These are phyloP conservation scores for Calycopis cecrops DNA, from an alignment of 1,140 invertebrate genomes.

Conservation along the genomic window DNA sequence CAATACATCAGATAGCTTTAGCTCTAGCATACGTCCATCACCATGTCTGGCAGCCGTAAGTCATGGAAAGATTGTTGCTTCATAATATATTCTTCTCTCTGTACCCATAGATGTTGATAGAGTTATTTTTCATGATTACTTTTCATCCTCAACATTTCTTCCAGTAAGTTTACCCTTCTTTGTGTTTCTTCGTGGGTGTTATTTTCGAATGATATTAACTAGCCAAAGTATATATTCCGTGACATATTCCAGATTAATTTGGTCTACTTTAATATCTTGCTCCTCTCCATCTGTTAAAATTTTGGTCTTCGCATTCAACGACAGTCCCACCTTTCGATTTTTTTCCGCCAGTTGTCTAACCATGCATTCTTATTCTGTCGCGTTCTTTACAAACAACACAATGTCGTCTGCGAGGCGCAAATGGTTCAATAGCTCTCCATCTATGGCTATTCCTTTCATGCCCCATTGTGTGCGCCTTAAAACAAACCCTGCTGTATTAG, in stretches of 20 bases:
- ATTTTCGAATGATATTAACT: no score
- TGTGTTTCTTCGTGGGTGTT: no score
- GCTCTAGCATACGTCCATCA: neutral
- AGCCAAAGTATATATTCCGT: no score
- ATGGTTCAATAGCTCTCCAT: constrained; percentile 12
- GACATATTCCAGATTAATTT: no score
- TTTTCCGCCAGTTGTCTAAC: constrained; percentile 17
- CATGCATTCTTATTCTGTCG: constrained; percentile 19
- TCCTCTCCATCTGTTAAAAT: no score
- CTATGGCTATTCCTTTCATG: neutral
- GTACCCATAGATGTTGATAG: no score
- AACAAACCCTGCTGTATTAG: constrained; percentile 20
- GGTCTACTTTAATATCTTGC: no score
- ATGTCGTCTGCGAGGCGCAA: constrained; percentile 18
- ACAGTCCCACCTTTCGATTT: constrained; percentile 22
- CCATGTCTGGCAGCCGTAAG: constrained; percentile 16
- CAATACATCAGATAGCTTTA: neutral
- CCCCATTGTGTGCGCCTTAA: constrained; percentile 2
- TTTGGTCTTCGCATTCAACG: constrained; percentile 18
- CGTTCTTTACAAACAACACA: constrained; percentile 15
- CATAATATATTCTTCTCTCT: no score
- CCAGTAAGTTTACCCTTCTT: no score
- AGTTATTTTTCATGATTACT: no score
- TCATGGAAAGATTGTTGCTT: no score
- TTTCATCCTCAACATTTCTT: no score